phyloP scores from a whole-genome alignment of 2,888 invertebrate species.

The Limnephilus lunatus region DNA sequence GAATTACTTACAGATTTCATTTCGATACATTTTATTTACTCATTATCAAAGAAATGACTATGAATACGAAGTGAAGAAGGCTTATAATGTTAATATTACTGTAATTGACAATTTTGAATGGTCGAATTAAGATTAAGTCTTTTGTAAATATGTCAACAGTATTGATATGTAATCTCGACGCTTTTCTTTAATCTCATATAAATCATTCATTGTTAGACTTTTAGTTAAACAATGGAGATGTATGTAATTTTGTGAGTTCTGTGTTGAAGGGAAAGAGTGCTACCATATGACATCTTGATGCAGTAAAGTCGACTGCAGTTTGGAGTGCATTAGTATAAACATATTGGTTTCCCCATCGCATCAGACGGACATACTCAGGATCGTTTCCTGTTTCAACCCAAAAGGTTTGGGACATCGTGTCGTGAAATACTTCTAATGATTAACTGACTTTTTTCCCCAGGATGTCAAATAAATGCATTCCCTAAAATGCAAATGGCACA shows the following conservation, averaged over 20 bases:
- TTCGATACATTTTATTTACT: not conserved
- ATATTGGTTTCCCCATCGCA: conserved; percentile 28
- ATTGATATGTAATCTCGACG: not conserved
- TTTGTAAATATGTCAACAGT: not conserved
- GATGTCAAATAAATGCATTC: conserved; percentile 56
- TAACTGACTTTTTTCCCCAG: conserved; percentile 57
- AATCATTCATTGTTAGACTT: not conserved
- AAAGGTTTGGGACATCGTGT: conserved; percentile 53
- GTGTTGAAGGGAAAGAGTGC: conserved; percentile 7
- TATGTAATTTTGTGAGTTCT: not conserved
- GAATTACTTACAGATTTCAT: not conserved
- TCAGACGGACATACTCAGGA: conserved; percentile 45
- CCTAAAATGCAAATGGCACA: conserved; percentile 45
- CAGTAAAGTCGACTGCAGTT: not conserved
- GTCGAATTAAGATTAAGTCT: not conserved
- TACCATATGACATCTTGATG: conserved; percentile 15
- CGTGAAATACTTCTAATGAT: conserved; percentile 55
- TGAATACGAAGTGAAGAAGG: not conserved
- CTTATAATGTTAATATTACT: too few relatives aligned
- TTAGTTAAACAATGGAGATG: not conserved
- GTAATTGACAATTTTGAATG: too few relatives aligned
- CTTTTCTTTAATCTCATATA: not conserved
- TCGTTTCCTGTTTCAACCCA: conserved; percentile 53
- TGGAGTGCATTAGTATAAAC: conserved; percentile 32
- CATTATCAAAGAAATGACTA: not conserved